Percentiles rank a stretch among this genome's conserved stretches.
Conservation (phyloP, 2,113 vertebrate species). For the Thomomys bottae region DNA sequence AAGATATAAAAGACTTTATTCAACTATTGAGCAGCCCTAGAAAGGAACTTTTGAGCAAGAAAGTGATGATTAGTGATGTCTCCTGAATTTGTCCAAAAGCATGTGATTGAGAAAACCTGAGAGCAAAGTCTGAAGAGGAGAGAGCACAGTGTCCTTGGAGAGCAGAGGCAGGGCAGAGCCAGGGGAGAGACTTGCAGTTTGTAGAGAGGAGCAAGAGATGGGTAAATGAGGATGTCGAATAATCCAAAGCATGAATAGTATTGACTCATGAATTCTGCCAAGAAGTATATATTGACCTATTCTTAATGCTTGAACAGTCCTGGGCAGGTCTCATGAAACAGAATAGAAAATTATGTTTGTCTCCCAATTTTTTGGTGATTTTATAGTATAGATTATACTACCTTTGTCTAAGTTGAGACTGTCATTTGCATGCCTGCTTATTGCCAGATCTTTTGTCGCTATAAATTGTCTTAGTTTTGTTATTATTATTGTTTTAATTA, state of each 20-base stretch:
- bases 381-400: background rate
- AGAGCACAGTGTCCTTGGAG: background rate
- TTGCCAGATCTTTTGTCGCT: background rate
- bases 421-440: background rate
- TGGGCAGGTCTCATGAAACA: slow-evolving; percentile 32
- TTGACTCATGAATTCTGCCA: background rate
- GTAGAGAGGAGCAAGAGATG: background rate
- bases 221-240: background rate
- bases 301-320: slow-evolving; percentile 16
- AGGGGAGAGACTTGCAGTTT: background rate
- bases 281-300: background rate
- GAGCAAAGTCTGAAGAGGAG: background rate
- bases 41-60: background rate
- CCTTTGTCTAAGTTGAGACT: background rate
- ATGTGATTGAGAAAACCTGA: background rate
- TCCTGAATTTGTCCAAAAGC: background rate
- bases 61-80: background rate
- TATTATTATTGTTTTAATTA: no score
- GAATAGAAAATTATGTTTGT: background rate
- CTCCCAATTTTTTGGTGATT: background rate
- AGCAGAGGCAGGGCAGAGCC: background rate
- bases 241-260: background rate
- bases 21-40: background rate
- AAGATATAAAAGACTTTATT: background rate
- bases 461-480: background rate